Evolutionary conservation across 1,140 invertebrate genomes (phyloP), one percentile per base, ranked within the genome.

Genomic region (Pachyrhynchus sulphureomaculatus): DNA sequence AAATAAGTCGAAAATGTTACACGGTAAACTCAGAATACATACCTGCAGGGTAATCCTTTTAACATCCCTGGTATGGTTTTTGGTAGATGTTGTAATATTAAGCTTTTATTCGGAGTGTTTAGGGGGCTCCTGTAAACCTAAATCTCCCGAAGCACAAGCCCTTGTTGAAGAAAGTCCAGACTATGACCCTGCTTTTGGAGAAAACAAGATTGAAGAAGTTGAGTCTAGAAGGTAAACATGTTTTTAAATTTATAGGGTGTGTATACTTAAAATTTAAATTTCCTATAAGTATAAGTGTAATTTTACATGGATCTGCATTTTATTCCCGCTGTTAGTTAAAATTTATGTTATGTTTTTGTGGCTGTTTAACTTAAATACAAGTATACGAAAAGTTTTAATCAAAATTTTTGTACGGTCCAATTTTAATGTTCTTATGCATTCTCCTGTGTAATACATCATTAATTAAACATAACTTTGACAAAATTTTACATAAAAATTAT

Each of bases 21-120:
- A 89, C 73, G 89, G 87, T 72, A 91, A 90, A 81, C 85, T 94
- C 75, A 86, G 92, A 73, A 90, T 93, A 79, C 92, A 95, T 77
- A 95, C 93, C 53, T 97, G 93, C 78, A 92, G 94, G 74, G 91
- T 98, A 64, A 91, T 99, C 66, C 79, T 98, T 62, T 81, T 94
- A 64, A 98, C 96, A 58, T 98, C 95, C 0, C 79, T 99, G 54
- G 92, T 95, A 34, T 98, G 96, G 96, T 89, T 98, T 70, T 82
- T 98, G 67, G 83, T 98, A 32, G 94, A 95, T 78, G 92, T 96
- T 18, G 85, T 91, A 52, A 80, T 98, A 29, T 82, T 99, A 41
- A 93, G 95, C 78, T 90, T 95, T 77, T 98, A 94, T 78, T 93
- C 93, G 23, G 95, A 98, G 71, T 96, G 89, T 77, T 84, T 90